These are phyloP conservation scores for Anser brachyrhynchus DNA, from an alignment of 2,113 vertebrate genomes.

Conservation along the genomic window DNA sequence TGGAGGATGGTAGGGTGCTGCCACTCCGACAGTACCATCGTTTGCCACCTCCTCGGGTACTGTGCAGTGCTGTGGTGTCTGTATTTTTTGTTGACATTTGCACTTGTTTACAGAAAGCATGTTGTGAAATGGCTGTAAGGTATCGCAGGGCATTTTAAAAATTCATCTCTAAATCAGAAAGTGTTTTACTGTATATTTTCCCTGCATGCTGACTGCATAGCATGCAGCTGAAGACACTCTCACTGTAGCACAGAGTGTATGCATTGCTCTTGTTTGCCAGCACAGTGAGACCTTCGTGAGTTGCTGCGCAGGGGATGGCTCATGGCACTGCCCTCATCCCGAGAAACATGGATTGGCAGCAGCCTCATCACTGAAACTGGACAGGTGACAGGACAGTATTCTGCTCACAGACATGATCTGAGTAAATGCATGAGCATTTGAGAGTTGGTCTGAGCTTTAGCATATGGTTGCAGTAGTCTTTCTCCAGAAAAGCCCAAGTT, in stretches of 20 bases:
- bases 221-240: background rate
- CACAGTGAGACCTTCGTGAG: background rate
- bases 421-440: background rate
- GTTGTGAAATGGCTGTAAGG: background rate
- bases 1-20: background rate
- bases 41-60: background rate
- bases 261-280: background rate
- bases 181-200: background rate
- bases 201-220: background rate
- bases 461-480: background rate
- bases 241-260: background rate
- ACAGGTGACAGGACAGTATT: background rate
- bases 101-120: background rate
- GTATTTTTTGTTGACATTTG: background rate
- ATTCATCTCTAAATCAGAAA: background rate
- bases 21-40: background rate
- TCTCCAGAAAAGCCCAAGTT: background rate
- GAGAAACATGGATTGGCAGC: background rate
- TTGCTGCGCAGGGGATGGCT: background rate
- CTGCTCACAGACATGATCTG: background rate
- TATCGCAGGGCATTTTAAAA: background rate
- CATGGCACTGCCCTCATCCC: background rate
- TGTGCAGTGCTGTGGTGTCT: accelerated
- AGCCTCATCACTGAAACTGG: background rate
- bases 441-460: background rate